Conservation (phyloP, 2,797 vertebrate genomes). For the Cyclopterus lumpus region DNA sequence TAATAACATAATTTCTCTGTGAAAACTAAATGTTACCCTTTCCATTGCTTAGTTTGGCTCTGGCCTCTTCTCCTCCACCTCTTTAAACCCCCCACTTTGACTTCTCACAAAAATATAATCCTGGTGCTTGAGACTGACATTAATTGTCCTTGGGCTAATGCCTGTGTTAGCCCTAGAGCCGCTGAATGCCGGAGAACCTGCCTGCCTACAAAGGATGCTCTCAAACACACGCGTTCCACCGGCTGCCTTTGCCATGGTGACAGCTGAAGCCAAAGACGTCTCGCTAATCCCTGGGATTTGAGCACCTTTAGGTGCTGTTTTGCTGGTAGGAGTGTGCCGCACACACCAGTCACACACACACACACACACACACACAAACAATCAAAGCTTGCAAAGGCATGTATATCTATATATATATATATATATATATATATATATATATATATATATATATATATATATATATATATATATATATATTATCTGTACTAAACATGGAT, state of each 20-base stretch:
- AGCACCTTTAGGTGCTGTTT: slow-evolving; percentile 63
- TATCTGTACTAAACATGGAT: not conserved
- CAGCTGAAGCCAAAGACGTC: slow-evolving; percentile 75
- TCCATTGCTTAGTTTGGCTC: not conserved
- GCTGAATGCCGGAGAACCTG: slow-evolving; percentile 62
- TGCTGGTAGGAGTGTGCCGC: slow-evolving; percentile 44
- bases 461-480: too few relatives aligned
- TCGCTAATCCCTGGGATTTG: slow-evolving; percentile 74
- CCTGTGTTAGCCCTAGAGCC: slow-evolving; percentile 44
- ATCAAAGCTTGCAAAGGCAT: not conserved
- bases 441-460: too few relatives aligned
- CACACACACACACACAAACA: slow-evolving; percentile 14
- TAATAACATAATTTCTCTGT: not conserved
- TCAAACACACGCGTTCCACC: slow-evolving; percentile 64
- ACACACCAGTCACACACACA: slow-evolving; percentile 28
- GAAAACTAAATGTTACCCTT: slow-evolving; percentile 1
- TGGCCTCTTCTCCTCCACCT: slow-evolving; percentile 10
- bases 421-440: too few relatives aligned
- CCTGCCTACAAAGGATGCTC: slow-evolving; percentile 51
- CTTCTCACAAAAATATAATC: slow-evolving; percentile 29
- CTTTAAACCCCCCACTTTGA: slow-evolving; percentile 25
- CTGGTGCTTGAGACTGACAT: slow-evolving; percentile 47
- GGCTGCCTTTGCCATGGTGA: slow-evolving; percentile 80
- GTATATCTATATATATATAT: too few relatives aligned
- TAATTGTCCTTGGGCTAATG: slow-evolving; percentile 51